These are phyloP conservation scores for Philypnodon macrostomus DNA, from an alignment of 2,797 vertebrate genomes.

Conservation along the genomic window DNA sequence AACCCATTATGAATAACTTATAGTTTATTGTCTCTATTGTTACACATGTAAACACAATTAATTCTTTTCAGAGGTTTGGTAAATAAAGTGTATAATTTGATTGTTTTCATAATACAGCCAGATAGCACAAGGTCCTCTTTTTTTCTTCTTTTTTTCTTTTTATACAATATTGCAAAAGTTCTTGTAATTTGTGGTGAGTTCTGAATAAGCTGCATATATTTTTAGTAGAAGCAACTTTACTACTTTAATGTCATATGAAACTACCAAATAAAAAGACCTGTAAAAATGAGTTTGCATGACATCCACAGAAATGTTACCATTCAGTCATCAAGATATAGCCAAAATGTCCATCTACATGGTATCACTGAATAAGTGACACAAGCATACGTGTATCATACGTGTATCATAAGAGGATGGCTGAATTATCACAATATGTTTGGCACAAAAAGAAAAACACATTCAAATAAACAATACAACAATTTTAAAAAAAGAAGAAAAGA, in stretches of 20 bases:
- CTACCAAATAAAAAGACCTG: slow-evolving; percentile 51
- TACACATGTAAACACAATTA: slow-evolving; percentile 72
- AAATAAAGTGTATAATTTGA: slow-evolving; percentile 41
- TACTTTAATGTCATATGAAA: too few relatives aligned
- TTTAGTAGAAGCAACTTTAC: slow-evolving; percentile 50
- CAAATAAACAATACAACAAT: slow-evolving; percentile 66
- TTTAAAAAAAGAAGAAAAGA: slow-evolving; percentile 68
- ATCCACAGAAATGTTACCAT: slow-evolving; percentile 36
- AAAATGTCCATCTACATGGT: slow-evolving; percentile 49
- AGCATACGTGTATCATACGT: slow-evolving; percentile 71
- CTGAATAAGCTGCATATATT: slow-evolving; percentile 56
- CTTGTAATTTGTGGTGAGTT: slow-evolving; percentile 58
- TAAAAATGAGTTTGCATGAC: slow-evolving; percentile 53
- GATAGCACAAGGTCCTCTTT: slow-evolving; percentile 30
- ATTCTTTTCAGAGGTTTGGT: slow-evolving; percentile 53
- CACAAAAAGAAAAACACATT: slow-evolving; percentile 78
- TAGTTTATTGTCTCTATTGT: slow-evolving; percentile 57
- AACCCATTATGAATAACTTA: slow-evolving; percentile 63
- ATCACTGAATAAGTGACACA: slow-evolving; percentile 60
- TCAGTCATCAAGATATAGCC: slow-evolving; percentile 42
- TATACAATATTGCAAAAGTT: too few relatives aligned
- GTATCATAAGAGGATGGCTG: slow-evolving; percentile 68
- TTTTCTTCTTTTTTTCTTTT: too few relatives aligned
- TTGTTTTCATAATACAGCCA: slow-evolving; percentile 55
- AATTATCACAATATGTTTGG: slow-evolving; percentile 78